Conservation (phyloP, 2,888 invertebrate species). For the Automeris io region DNA sequence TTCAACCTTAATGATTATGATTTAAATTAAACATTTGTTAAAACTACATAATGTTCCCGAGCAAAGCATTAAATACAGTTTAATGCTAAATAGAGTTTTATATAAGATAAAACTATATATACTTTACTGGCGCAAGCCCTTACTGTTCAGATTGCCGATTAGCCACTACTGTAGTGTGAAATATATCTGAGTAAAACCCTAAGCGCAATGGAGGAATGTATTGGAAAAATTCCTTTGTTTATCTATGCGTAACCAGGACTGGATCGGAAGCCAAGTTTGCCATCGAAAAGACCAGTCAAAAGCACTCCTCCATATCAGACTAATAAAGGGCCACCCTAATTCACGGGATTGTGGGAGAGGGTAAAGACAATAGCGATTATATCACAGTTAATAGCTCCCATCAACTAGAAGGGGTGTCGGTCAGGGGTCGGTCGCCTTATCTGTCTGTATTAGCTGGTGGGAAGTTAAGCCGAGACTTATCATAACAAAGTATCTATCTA, state of each 20-base stretch:
- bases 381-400: constrained; percentile 68
- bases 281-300: constrained; percentile 3
- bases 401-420: constrained; percentile 41
- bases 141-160: no score
- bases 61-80: no score
- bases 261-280: neutral
- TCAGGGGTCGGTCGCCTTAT: constrained; percentile 38
- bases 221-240: no score
- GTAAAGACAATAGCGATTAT: constrained; percentile 70
- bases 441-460: constrained; percentile 50
- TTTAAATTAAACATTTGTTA: no score
- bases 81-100: no score
- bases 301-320: constrained; percentile 7
- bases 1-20: no score
- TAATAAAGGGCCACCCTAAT: constrained; percentile 6
- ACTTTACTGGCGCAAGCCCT: no score
- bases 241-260: neutral
- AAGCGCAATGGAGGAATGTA: no score
- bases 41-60: no score
- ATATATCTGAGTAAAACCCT: no score
- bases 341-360: constrained; percentile 59
- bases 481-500: constrained; percentile 21
- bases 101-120: no score
- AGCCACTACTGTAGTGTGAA: no score
- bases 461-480: constrained; percentile 27